Evolutionary conservation across 2,113 vertebrate species (phyloP).

Genomic region (Amphiprion ocellaris): DNA sequence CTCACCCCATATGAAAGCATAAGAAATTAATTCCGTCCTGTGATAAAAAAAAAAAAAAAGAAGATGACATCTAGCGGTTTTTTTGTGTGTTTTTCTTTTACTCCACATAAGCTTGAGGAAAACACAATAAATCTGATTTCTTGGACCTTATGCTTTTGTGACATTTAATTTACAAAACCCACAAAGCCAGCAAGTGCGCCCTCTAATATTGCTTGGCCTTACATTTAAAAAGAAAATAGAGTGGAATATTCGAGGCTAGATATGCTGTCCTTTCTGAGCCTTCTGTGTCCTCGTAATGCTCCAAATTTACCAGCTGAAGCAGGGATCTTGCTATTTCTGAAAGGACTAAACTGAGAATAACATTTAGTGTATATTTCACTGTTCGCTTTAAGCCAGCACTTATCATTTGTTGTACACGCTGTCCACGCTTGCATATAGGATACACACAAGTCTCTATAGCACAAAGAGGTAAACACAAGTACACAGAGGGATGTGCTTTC

Average conservation of each 20-base stretch:
- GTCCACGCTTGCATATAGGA: background rate
- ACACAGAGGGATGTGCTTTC: constrained; percentile 2
- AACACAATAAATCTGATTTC: constrained; percentile 26
- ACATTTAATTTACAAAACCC: constrained; percentile 53
- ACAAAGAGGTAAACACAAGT: constrained; percentile 1
- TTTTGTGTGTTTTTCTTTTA: background rate
- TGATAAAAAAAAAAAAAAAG: constrained; percentile 36
- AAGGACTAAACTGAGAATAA: constrained; percentile 11
- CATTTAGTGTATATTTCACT: background rate
- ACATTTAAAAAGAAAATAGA: constrained; percentile 30
- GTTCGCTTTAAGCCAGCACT: constrained; percentile 6
- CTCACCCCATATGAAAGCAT: constrained; percentile 26
- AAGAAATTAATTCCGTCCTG: constrained; percentile 37
- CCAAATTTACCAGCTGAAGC: constrained; percentile 20
- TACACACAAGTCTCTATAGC: constrained; percentile 5
- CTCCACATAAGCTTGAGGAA: constrained; percentile 5
- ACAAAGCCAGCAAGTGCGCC: constrained; percentile 24
- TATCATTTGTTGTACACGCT: background rate
- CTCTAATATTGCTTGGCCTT: constrained; percentile 30
- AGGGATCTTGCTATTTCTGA: constrained; percentile 8
- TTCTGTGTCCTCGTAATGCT: constrained; percentile 33
- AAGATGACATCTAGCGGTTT: constrained; percentile 20
- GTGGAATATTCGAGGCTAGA: constrained; percentile 3
- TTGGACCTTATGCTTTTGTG: constrained; percentile 32
- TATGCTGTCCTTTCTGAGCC: background rate